Conservation (phyloP, 2,888 invertebrate species). For the Cabera pusaria region DNA sequence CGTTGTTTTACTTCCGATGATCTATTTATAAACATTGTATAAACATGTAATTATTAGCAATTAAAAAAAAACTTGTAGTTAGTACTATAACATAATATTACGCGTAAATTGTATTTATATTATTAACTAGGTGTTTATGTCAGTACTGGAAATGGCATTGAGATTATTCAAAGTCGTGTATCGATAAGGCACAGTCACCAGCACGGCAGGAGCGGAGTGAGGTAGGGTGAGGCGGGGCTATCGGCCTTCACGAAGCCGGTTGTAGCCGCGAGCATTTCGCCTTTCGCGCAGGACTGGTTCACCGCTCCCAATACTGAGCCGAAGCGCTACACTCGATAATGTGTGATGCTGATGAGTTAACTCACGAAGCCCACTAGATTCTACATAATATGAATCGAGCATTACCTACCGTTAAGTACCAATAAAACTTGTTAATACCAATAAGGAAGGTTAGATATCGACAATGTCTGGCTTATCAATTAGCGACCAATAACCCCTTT, state of each 20-base stretch:
- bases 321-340: slow-evolving; percentile 18
- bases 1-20: slow-evolving; percentile 2
- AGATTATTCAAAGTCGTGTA: slow-evolving; percentile 41
- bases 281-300: slow-evolving; percentile 74
- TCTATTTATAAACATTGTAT: neutral
- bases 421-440: slow-evolving; percentile 11
- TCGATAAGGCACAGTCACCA: slow-evolving; percentile 62
- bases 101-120: too few relatives aligned
- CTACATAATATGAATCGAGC: too few relatives aligned
- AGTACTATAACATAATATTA: too few relatives aligned
- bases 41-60: too few relatives aligned
- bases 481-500: slow-evolving; percentile 66
- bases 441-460: slow-evolving; percentile 36
- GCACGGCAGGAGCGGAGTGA: slow-evolving; percentile 51
- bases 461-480: slow-evolving; percentile 68
- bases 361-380: slow-evolving; percentile 1
- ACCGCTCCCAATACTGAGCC: slow-evolving; percentile 59
- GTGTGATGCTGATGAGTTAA: slow-evolving; percentile 25
- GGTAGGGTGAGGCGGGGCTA: slow-evolving; percentile 53
- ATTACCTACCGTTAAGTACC: neutral
- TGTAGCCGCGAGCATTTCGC: slow-evolving; percentile 76
- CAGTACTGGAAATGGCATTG: slow-evolving; percentile 28
- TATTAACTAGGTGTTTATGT: too few relatives aligned
- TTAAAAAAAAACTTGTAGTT: too few relatives aligned
- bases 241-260: slow-evolving; percentile 82